phyloP scores from a whole-genome alignment of 1,140 invertebrate species.

The Metaphire vulgaris region DNA sequence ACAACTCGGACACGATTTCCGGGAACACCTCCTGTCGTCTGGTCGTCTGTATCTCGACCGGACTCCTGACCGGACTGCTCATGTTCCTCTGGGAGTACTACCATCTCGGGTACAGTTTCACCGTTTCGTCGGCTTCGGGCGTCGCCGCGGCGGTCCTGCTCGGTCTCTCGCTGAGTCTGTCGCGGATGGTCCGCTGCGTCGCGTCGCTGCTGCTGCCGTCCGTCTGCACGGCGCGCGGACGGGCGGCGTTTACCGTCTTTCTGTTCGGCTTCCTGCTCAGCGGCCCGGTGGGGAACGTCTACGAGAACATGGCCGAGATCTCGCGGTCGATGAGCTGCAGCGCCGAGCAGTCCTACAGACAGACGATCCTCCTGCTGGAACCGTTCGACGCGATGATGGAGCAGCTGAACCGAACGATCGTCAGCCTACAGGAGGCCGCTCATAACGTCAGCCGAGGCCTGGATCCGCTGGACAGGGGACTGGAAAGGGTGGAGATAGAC shows the following conservation, averaged over 20 bases:
- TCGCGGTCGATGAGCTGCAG: constrained; percentile 28
- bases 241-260: constrained; percentile 14
- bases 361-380: constrained; percentile 24
- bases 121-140: constrained; percentile 10
- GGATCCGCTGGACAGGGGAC: constrained; percentile 18
- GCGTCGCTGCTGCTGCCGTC: constrained; percentile 26
- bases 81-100: constrained; percentile 27
- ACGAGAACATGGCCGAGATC: constrained; percentile 27
- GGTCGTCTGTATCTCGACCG: constrained; percentile 20
- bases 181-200: constrained; percentile 18
- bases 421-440: constrained; percentile 10
- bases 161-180: constrained; percentile 17
- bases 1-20: not conserved
- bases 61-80: constrained; percentile 15
- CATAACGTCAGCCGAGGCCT: constrained; percentile 23
- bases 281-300: constrained; percentile 27
- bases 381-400: constrained; percentile 30
- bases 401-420: constrained; percentile 27
- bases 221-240: constrained; percentile 21
- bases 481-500: constrained; percentile 24
- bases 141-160: constrained; percentile 5
- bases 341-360: constrained; percentile 26
- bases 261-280: constrained; percentile 25
- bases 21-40: not conserved
- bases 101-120: constrained; percentile 22